Evolutionary conservation across 1,140 invertebrate species (phyloP).

Genomic region (Venustaconcha ellipsiformis): DNA sequence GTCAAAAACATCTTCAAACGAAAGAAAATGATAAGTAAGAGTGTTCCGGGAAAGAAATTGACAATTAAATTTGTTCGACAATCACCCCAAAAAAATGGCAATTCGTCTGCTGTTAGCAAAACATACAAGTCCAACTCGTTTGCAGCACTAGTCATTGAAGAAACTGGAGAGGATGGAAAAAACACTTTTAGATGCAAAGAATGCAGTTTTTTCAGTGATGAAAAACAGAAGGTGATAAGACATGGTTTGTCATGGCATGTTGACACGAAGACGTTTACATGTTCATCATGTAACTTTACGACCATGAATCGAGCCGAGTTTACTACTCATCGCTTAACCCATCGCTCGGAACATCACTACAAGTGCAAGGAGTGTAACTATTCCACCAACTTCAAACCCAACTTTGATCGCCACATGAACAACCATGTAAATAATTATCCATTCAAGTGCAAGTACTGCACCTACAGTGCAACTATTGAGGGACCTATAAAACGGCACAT

Average conservation of each 20-base stretch:
- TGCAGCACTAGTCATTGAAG: conserved; percentile 10
- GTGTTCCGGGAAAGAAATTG: neutral
- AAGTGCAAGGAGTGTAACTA: conserved; percentile 93
- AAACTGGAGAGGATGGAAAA: conserved; percentile 19
- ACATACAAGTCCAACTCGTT: neutral
- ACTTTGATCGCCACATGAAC: conserved; percentile 91
- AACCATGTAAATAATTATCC: conserved; percentile 75
- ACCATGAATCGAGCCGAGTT: conserved; percentile 81
- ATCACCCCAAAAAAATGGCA: too few relatives aligned
- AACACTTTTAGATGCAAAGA: conserved; percentile 53
- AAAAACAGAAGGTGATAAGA: conserved; percentile 48
- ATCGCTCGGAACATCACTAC: conserved; percentile 88
- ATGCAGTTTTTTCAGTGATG: conserved; percentile 50
- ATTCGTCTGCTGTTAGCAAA: neutral
- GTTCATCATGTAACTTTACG: conserved; percentile 88
- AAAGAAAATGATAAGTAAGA: neutral
- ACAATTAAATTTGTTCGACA: neutral
- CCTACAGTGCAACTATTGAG: conserved; percentile 92
- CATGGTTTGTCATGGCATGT: conserved; percentile 65
- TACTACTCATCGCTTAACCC: conserved; percentile 79
- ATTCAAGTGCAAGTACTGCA: conserved; percentile 88
- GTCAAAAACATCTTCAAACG: neutral
- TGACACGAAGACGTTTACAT: conserved; percentile 80
- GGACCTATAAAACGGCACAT: conserved; percentile 93
- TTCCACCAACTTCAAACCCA: conserved; percentile 92